Evolutionary conservation across 2,888 invertebrate genomes (phyloP).

Genomic region (Ariolimax columbianus): DNA sequence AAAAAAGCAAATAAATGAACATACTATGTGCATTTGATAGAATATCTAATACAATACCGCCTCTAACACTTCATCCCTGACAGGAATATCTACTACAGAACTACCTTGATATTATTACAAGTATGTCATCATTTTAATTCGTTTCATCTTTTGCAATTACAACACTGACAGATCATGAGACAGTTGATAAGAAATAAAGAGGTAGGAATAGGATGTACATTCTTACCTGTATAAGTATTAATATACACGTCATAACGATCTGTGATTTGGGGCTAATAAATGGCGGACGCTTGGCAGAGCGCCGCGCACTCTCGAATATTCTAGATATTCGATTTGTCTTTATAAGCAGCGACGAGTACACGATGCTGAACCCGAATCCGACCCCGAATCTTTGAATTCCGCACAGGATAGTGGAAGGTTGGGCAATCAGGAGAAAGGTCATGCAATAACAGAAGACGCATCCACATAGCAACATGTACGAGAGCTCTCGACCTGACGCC

Average conservation of each 20-base stretch:
- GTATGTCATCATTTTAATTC: no score
- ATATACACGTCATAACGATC: conserved; percentile 82
- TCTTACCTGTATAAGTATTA: conserved; percentile 82
- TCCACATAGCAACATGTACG: conserved; percentile 83
- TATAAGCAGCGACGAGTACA: conserved; percentile 84
- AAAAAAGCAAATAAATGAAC: no score
- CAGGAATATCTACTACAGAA: no score
- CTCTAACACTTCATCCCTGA: no score
- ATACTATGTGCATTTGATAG: no score
- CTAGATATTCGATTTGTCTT: conserved; percentile 84
- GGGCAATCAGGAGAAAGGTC: conserved; percentile 83
- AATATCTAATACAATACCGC: no score
- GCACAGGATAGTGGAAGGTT: conserved; percentile 82
- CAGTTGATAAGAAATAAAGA: not conserved
- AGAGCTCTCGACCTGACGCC: conserved; percentile 83
- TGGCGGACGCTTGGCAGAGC: conserved; percentile 83
- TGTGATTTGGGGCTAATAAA: conserved; percentile 85
- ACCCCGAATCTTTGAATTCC: conserved; percentile 77
- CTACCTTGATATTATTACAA: no score
- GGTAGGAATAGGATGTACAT: not conserved
- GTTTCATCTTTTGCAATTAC: no score
- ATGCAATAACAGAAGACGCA: conserved; percentile 84
- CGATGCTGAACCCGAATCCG: conserved; percentile 80
- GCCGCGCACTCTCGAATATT: conserved; percentile 84
- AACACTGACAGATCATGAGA: not conserved